Conservation (phyloP, 2,888 invertebrate genomes). For the Ferdinandea cuprea region DNA sequence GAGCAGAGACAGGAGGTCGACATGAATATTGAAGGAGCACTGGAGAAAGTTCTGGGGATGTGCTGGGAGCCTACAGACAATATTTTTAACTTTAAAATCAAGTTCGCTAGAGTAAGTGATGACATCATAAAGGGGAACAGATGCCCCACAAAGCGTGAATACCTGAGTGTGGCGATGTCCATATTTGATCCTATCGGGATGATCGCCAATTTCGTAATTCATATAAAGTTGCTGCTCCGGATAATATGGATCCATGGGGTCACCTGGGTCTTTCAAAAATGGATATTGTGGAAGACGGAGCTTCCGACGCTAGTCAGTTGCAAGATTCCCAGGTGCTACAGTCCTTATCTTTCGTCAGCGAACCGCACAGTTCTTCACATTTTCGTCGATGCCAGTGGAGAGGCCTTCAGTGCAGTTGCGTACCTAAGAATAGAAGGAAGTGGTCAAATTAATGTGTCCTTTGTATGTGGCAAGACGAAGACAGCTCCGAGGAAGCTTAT, state of each 20-base stretch:
- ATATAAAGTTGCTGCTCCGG: background rate
- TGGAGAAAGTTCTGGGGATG: background rate
- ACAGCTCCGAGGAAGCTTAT: background rate
- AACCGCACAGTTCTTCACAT: slow-evolving; percentile 1
- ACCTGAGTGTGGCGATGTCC: background rate
- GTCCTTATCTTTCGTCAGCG: background rate
- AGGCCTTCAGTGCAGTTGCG: background rate
- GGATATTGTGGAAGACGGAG: background rate
- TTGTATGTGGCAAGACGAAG: slow-evolving; percentile 8
- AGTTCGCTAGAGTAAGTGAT: background rate
- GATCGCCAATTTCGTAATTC: background rate
- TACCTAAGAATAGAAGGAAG: background rate
- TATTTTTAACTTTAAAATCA: background rate
- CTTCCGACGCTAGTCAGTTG: background rate
- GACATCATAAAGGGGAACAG: background rate
- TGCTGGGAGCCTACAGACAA: background rate
- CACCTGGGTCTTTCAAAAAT: background rate
- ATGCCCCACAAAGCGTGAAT: background rate
- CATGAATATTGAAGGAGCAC: background rate
- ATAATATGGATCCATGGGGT: background rate
- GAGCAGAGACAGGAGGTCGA: too few species aligned
- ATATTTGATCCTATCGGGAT: slow-evolving; percentile 2
- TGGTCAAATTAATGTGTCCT: background rate
- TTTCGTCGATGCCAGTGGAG: slow-evolving; percentile 19
- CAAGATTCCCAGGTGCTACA: background rate